Evolutionary conservation across 2,797 vertebrate genomes (phyloP).

Genomic region (Allobates femoralis): DNA sequence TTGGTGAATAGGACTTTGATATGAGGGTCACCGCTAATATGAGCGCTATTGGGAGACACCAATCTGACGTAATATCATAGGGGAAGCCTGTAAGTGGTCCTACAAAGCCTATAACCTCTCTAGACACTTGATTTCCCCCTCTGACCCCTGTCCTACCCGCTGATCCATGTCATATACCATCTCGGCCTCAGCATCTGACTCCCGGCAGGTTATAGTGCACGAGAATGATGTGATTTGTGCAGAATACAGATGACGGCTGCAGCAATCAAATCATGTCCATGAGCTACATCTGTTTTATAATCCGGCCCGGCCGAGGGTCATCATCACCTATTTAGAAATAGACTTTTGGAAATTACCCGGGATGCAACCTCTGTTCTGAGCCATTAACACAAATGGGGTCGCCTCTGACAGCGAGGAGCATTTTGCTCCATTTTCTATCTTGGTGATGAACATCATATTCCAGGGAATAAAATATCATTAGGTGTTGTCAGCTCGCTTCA

Average conservation of each 20-base stretch:
- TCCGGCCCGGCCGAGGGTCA: conserved; percentile 9
- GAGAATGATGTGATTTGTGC: background rate
- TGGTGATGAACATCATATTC: background rate
- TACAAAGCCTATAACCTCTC: background rate
- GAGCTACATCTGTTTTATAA: background rate
- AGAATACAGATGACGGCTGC: background rate
- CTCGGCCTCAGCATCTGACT: background rate
- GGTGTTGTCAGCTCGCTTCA: background rate
- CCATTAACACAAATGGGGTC: background rate
- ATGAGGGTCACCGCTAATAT: background rate
- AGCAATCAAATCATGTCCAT: background rate
- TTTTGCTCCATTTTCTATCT: conserved; percentile 12
- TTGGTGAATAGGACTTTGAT: background rate
- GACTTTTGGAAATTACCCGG: background rate
- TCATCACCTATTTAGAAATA: background rate
- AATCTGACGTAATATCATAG: background rate
- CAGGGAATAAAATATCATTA: background rate
- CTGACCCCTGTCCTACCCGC: background rate
- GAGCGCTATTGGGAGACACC: too few species aligned
- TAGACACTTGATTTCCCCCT: background rate
- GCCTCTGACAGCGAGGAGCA: background rate
- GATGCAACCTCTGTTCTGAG: background rate
- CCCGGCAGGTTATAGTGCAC: background rate
- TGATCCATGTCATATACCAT: background rate
- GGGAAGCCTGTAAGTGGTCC: background rate